Evolutionary conservation across 2,797 vertebrate species (phyloP).

Genomic region (Nyctibius grandis): DNA sequence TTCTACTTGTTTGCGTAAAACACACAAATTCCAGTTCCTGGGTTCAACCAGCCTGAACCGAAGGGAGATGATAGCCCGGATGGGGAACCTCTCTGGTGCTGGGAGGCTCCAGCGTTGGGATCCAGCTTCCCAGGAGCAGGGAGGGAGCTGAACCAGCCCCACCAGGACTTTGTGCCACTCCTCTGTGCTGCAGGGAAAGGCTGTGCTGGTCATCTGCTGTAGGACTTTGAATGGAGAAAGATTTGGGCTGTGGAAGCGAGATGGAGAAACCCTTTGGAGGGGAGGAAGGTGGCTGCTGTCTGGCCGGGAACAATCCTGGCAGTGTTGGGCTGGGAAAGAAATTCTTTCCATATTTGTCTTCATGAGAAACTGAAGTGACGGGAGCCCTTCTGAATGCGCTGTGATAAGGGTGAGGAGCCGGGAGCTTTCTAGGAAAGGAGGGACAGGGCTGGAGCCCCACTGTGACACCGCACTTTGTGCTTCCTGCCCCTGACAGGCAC

Average conservation of each 20-base stretch:
- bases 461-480: not conserved
- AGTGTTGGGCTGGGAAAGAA: not conserved
- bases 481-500: not conserved
- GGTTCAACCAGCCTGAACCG: not conserved
- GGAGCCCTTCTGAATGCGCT: not conserved
- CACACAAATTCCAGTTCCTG: not conserved
- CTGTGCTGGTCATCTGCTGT: not conserved
- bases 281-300: not conserved
- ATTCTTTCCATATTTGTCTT: constrained; percentile 15
- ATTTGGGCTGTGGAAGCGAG: not conserved
- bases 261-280: not conserved
- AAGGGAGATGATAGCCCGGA: not conserved
- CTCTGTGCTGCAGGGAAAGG: not conserved
- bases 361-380: not conserved
- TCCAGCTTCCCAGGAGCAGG: not conserved
- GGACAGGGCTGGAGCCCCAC: not conserved
- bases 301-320: not conserved
- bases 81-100: not conserved
- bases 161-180: not conserved
- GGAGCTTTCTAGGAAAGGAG: constrained; percentile 27
- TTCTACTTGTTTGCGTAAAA: not conserved
- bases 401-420: not conserved
- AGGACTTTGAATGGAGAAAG: not conserved
- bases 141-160: not conserved
- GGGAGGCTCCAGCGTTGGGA: not conserved